Evolutionary conservation across 1,140 invertebrate genomes (phyloP), one percentile per base, ranked within the genome.

Genomic region (Calosoma granatense): DNA sequence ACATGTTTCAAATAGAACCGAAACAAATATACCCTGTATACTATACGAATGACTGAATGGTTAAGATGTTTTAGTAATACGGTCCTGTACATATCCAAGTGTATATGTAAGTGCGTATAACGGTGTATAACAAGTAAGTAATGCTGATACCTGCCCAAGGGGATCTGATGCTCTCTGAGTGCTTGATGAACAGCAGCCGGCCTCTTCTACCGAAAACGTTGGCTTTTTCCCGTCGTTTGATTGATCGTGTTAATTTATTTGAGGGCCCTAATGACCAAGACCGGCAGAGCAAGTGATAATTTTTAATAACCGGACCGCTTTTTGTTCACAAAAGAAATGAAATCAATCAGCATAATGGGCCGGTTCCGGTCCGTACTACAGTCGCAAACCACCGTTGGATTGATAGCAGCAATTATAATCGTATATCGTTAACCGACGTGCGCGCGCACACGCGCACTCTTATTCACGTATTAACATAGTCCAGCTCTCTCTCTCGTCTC

Each of bases 261-360:
- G 26, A 36, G 26, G 26, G 6, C 26, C 26, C 26, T 36, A 36
- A 36, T 36, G 26, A 36, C 26, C 26, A n/a, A n/a, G 26, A 6
- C 26, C n/a, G 26, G 26, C 26, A 36, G 26, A 36, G 26, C 26
- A 41, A 55, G 6, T 36, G 54, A 41, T 15, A 15, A 14, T 30
- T 41, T 23, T 47, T 57, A 47, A 57, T 21, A 26, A 43, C 22
- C n/a, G 26, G 39, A n/a, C 15, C 51, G 21, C 51, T 20, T 21
- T 17, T 51, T 20, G 6, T 6, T 52, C 41, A 59, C 55, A 59
- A 59, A 56, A 47, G 43, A 59, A 51, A 36, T 51, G 55, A 59
- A 56, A 59, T 59, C 55, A 59, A 59, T 59, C 58, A 59, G 54
- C 51, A 51, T 59, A 59, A 59, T 59, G 21, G 55, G 57, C 26